Evolutionary conservation across 1,140 invertebrate genomes (phyloP), one percentile per base, ranked within the genome.

Genomic region (Eueides isabella): DNA sequence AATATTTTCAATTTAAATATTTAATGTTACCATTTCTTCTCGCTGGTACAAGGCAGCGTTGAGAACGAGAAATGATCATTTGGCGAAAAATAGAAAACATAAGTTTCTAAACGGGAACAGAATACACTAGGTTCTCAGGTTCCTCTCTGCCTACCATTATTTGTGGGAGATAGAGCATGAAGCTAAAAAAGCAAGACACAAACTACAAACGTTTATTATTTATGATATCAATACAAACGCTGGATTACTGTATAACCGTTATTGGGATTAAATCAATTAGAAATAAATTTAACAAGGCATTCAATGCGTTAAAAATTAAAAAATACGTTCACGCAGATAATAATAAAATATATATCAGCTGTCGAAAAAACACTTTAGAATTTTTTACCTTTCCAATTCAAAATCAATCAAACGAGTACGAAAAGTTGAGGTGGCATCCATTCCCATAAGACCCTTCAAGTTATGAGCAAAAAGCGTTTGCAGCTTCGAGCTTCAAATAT

Each of bases 361-460:
- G 81, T 85, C 84, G 82, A 80, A 14, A 85, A 79, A 82, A 83
- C 83, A 83, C 80, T 84, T 83, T 83, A 75, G 72, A 72, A 87
- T 88, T 87, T 38, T 38, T 38, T 38, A 38, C 78, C 80, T 83
- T 87, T 82, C 79, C 79, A 84, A 81, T 83, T 75, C 73, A 80
- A 85, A 84, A 88, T 88, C 85, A 88, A 88, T 88, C 85, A 87
- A 63, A 78, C 63, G 38, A 61, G 73, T 71, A 71, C 63, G 63
- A 78, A 77, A 79, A 76, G 70, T 67, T 75, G 30, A 67, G 16
- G 48, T 55, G 48, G 48, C 48, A 31, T 61, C 65, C 38, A 33
- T 74, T 76, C 74, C 67, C 55, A 70, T 55, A 0, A 26, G 11
- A 55, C 61, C 16, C 12, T 67, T 5, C 44, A 68, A 68, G 31